Conservation (phyloP, 2,888 invertebrate species). For the Ischnura elegans region DNA sequence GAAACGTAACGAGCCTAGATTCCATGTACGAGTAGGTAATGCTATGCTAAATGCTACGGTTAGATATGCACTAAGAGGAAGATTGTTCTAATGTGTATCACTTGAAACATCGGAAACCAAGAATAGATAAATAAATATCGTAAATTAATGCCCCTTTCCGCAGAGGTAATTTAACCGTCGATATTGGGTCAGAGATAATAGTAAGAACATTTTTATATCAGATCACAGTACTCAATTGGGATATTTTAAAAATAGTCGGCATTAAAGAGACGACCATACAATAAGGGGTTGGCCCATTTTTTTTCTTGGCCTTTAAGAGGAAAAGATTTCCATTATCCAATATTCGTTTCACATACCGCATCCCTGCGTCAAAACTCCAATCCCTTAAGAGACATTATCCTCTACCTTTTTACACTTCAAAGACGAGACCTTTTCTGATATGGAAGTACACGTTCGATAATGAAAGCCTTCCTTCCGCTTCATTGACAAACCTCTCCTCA, state of each 20-base stretch:
- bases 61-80: too few species aligned
- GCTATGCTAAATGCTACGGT: too few species aligned
- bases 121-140: too few species aligned
- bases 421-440: neutral
- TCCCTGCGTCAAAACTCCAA: neutral
- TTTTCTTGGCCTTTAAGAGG: neutral
- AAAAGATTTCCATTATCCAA: neutral
- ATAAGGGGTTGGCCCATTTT: neutral
- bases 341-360: neutral
- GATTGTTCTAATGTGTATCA: too few species aligned
- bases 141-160: too few species aligned
- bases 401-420: neutral
- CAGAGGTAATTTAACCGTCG: too few species aligned
- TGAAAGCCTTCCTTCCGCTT: neutral
- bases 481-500: neutral
- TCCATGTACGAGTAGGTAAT: too few species aligned
- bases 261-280: neutral
- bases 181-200: too few species aligned
- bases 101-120: too few species aligned
- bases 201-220: too few species aligned
- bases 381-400: neutral
- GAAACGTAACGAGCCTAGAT: too few species aligned
- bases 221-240: too few species aligned
- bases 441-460: neutral
- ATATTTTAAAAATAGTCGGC: neutral